phyloP scores from a whole-genome alignment of 2,113 vertebrate genomes.

The Chaenogobius annularis region DNA sequence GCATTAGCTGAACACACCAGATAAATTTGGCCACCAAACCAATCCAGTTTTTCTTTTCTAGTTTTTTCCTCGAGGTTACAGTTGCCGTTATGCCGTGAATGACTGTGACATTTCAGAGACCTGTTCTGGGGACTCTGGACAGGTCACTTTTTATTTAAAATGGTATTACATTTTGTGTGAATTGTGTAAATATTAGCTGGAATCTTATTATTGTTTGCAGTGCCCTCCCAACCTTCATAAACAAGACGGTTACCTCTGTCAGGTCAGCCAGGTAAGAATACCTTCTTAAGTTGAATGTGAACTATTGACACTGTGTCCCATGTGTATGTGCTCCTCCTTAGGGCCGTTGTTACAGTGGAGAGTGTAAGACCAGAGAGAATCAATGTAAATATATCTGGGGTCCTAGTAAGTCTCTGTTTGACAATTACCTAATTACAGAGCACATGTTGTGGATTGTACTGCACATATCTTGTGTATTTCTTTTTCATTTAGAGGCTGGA shows the following conservation, averaged over 20 bases:
- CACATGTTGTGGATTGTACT: not conserved
- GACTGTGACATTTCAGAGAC: slow-evolving; percentile 94
- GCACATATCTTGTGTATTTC: slow-evolving; percentile 9
- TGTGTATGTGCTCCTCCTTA: slow-evolving; percentile 53
- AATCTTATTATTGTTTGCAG: slow-evolving; percentile 74
- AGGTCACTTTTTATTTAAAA: slow-evolving; percentile 74
- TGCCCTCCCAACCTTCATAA: slow-evolving; percentile 98
- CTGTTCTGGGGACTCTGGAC: slow-evolving; percentile 95
- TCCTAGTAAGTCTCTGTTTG: slow-evolving; percentile 82
- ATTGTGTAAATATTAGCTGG: not conserved
- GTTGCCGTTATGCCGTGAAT: slow-evolving; percentile 92
- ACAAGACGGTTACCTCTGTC: slow-evolving; percentile 93
- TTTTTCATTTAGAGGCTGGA: slow-evolving; percentile 82
- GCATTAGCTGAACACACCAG: not conserved
- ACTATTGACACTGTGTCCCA: not conserved
- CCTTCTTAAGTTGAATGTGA: not conserved
- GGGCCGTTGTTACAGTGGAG: slow-evolving; percentile 95
- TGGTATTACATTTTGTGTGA: not conserved
- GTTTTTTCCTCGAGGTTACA: slow-evolving; percentile 92
- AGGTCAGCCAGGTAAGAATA: slow-evolving; percentile 88
- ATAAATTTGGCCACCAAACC: not conserved
- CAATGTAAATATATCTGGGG: slow-evolving; percentile 99
- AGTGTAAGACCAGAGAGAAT: slow-evolving; percentile 96
- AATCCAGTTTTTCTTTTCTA: slow-evolving; percentile 55
- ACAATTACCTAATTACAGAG: not conserved